Base-by-base conservation (phyloP, 2,888 invertebrate genomes). In the Melanostoma mellinum region DNA sequence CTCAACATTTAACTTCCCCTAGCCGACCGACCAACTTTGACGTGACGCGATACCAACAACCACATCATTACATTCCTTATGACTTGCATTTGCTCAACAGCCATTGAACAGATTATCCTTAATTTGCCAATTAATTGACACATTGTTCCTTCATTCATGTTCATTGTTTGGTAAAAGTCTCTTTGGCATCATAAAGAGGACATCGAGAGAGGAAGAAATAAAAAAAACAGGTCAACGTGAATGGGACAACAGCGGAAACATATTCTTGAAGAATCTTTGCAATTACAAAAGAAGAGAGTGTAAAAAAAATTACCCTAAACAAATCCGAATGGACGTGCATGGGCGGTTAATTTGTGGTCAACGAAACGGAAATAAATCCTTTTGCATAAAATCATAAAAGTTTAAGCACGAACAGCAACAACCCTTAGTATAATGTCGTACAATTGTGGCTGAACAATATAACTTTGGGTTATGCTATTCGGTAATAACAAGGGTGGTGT, bases 331-430 rank as follows among this genome's bases (percentile, higher is more conserved):
- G 77, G 56, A 84, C 79, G 84, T 84, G 84, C 74, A 79, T 55
- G 79, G 84, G 84, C 75, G 84, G 79, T 44, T 84, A 84, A 84
- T 84, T 75, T 84, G 79, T 52, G 84, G 84, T 84, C 84, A 84
- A 67, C 84, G 79, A 79, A 79, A 75, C 84, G 84, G 84, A 84
- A 84, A 36, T 75, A 75, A 84, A 84, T 84, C 79, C 74, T 78
- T 84, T 84, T 79, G 84, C 84, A 84, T 84, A 79, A 74, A 61
- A 40, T 71, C 58, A 42, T 9, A 74, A 73, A 77, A 74, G 63
- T 71, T 84, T 56, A 71, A 71, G 84, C 78, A 84, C 79, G 79
- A 84, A 63, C 74, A 38, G 38, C 5, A 65, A 33, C 71, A 84
- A 71, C 79, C 79, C 84, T 74, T 75, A 75, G 67, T 33, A 44